These are phyloP conservation scores for Hylomyscus alleni DNA, from an alignment of 2,797 vertebrate genomes.

Conservation along the genomic window DNA sequence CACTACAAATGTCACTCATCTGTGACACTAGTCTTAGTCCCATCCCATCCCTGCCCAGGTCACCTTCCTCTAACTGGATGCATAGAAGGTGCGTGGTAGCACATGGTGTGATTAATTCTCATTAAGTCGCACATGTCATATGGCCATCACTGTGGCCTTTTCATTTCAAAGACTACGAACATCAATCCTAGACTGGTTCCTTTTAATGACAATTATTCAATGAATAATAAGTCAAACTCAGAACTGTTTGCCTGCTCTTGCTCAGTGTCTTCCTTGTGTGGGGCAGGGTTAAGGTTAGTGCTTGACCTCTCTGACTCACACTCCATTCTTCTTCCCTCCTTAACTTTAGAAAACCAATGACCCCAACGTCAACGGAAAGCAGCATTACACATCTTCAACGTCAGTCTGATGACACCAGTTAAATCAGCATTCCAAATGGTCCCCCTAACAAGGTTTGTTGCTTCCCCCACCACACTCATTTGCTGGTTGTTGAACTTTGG, in stretches of 20 bases:
- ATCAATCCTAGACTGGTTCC: not conserved
- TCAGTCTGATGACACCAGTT: not conserved
- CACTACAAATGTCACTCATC: not conserved
- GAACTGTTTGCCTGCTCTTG: not conserved
- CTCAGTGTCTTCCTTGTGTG: not conserved
- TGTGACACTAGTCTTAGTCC: not conserved
- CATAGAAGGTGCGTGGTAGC: not conserved
- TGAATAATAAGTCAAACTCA: not conserved
- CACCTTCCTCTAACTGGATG: not conserved
- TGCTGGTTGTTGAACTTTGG: not conserved
- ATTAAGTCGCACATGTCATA: not conserved
- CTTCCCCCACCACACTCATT: not conserved
- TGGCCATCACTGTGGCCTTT: not conserved
- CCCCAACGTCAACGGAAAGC: not conserved
- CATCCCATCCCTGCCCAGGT: not conserved
- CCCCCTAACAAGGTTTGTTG: not conserved
- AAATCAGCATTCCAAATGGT: not conserved
- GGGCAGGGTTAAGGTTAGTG: not conserved
- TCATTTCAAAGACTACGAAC: constrained; percentile 20
- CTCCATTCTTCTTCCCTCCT: not conserved
- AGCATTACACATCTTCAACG: not conserved
- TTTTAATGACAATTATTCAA: constrained; percentile 28
- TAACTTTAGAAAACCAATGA: not conserved
- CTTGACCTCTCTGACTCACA: not conserved
- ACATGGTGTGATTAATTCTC: not conserved